Base-by-base conservation (phyloP, 2,113 vertebrate species). In the Varanus salvator region DNA sequence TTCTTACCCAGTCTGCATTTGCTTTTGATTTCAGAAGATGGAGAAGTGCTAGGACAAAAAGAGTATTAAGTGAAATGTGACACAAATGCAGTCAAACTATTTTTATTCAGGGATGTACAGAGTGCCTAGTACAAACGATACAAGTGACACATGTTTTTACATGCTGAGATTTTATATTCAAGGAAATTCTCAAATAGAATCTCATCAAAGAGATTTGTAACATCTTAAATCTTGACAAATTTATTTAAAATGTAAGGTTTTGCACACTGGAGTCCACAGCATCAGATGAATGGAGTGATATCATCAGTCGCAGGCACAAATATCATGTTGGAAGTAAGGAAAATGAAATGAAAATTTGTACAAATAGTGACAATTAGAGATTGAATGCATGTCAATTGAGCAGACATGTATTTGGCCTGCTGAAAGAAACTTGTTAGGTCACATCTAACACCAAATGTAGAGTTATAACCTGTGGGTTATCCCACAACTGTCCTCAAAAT, bases 1-100 rank as follows among this genome's bases (percentile, higher is more conserved):
- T 1, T 0, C 84, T 3, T 1, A 54, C 23, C 1, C 21, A 2
- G 8, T 14, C 48, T 72, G 9, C 19, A 0, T 57, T 5, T 14
- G 29, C 84, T 88, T 75, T 31, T 64, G 52, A 31, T 81, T 81
- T 44, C 38, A 25, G 21, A 81, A 34, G 57, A 81, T 81, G 60
- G 8, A 81, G 57, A 6, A 34, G 7, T 34, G 1, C 31, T 60
- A 34, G 57, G 11, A n/a, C 54, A 74, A 52, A 23, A 85, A 71
- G 6, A 25, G 6, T 88, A 72, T 38, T 88, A 69, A 29, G 38
- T 84, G 64, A 48, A 50, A 84, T 29, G 83, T 17, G 14, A 17
- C 6, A 50, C 19, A 44, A 31, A 29, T 38, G 31, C 27, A 48
- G 21, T 3, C 27, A 14, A 50, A 69, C 38, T 19, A 71, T 84